Base-by-base conservation (phyloP, 2,113 vertebrate genomes). In the Condylura cristata region DNA sequence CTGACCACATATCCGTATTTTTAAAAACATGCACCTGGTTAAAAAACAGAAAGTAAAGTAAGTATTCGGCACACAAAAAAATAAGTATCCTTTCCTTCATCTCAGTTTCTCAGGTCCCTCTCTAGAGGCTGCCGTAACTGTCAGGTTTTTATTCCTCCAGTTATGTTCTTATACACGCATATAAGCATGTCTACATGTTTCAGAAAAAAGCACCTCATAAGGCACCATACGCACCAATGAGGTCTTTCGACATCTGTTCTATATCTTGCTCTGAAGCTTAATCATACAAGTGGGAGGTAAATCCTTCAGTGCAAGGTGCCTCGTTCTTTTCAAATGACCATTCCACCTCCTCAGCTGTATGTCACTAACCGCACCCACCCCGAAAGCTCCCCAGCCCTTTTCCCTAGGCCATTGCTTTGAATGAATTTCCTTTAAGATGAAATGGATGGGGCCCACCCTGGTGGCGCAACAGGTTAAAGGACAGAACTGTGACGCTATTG, bases 261-360 rank as follows among this genome's bases (percentile, higher is more conserved):
- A 28, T 68, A 78, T 18, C 22, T 94, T 88, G 37, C 34, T 63
- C 83, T 70, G 48, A 95, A 94, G 68, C 5, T 2, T 86, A 83
- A 63, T 7, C 58, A 72, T 58, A 74, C 10, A 51, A 16, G 2
- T 91, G 86, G 20, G 68, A 90, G 65, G 39, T 71, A n/a, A 84
- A 80, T 79, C 70, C 74, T 39, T 68, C 60, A 91, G 53, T 80
- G 60, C 46, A 83, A 79, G 86, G 39, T 83, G 37, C 32, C 37
- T 82, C 39, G 11, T 78, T 92, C 90, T 44, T 53, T 39, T 41
- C 22, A 80, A 39, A 75, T 30, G 83, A 58, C 9, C 32, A 34
- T 61, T 48, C 46, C 74, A 6, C 53, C 53, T 56, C 53, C 20
- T 56, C 8, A 22, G 51, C 53, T 56, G 20, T 53, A 20, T 56